A percentile compares a stretch with the other conserved stretches of the same genome.
These are phyloP conservation scores for Chitala chitala DNA, from an alignment of 2,113 vertebrate genomes.

Conservation along the genomic window DNA sequence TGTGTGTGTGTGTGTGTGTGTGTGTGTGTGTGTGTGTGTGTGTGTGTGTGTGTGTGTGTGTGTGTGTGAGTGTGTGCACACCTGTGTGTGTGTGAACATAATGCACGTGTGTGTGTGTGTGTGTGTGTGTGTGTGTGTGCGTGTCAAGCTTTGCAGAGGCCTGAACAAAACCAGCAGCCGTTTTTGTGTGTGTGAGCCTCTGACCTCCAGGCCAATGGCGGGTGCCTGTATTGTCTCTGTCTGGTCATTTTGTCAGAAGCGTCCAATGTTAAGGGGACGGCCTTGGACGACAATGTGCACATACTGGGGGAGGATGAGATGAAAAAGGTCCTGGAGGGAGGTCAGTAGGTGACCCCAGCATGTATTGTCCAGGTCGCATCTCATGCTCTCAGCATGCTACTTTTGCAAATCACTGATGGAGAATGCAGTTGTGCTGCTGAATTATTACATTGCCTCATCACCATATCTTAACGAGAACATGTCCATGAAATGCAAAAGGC, in stretches of 20 bases:
- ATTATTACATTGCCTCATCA: background rate
- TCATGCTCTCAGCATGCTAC: background rate
- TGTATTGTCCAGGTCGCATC: conserved; percentile 9
- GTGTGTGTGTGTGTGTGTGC: background rate
- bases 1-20: too few species aligned
- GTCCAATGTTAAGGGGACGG: conserved; percentile 75
- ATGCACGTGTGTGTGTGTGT: conserved; percentile 52
- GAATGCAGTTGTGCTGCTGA: background rate
- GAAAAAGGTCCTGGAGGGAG: conserved; percentile 77
- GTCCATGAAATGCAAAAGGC: background rate
- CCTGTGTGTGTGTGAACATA: too few species aligned
- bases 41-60: too few species aligned
- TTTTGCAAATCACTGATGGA: background rate
- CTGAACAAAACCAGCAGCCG: background rate
- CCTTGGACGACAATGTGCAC: conserved; percentile 74
- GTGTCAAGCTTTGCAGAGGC: background rate
- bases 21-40: too few species aligned
- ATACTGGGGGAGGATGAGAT: conserved; percentile 78
- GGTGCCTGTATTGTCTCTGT: conserved; percentile 55
- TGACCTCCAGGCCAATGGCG: conserved; percentile 51
- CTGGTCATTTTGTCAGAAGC: conserved; percentile 72
- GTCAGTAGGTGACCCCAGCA: conserved; percentile 58
- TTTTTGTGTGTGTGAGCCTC: background rate
- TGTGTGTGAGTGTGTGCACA: too few species aligned
- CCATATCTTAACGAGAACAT: background rate